phyloP scores from a whole-genome alignment of 2,797 vertebrate species.

The Enteromius unitaeniatus region DNA sequence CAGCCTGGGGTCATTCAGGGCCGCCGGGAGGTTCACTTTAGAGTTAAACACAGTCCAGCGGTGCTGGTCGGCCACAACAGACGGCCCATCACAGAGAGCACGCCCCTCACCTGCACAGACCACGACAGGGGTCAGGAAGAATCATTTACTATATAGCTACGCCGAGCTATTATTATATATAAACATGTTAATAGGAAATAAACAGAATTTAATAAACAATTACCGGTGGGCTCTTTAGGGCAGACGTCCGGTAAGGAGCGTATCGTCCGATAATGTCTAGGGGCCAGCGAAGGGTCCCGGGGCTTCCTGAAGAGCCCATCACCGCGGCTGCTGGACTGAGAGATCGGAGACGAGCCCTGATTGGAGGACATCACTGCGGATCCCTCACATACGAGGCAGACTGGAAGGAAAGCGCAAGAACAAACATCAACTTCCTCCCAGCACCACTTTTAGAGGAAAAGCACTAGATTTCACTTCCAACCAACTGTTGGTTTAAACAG shows the following conservation, averaged over 20 bases:
- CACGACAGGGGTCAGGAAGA: not conserved
- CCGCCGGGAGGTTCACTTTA: conserved; percentile 97
- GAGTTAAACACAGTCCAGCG: conserved; percentile 97
- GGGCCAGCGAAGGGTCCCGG: conserved; percentile 68
- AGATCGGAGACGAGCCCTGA: conserved; percentile 89
- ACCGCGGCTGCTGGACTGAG: conserved; percentile 81
- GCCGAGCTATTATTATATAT: too few species aligned
- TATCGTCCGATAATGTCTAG: conserved; percentile 76
- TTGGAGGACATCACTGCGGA: conserved; percentile 92
- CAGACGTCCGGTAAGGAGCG: conserved; percentile 95
- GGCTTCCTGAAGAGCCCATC: conserved; percentile 89
- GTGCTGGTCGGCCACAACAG: conserved; percentile 92
- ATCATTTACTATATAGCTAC: too few species aligned
- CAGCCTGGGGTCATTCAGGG: conserved; percentile 94
- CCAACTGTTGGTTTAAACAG: not conserved
- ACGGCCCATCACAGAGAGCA: conserved; percentile 87
- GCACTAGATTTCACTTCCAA: not conserved
- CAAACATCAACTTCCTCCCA: not conserved
- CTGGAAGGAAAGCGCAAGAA: conserved; percentile 56
- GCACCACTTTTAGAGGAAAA: not conserved
- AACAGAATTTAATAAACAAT: conserved; percentile 2
- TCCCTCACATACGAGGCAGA: conserved; percentile 81
- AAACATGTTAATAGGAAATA: too few species aligned
- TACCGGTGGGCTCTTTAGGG: conserved; percentile 94
- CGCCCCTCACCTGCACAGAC: conserved; percentile 78